Conservation (phyloP, 2,797 vertebrate genomes). For the Scleropages formosus region DNA sequence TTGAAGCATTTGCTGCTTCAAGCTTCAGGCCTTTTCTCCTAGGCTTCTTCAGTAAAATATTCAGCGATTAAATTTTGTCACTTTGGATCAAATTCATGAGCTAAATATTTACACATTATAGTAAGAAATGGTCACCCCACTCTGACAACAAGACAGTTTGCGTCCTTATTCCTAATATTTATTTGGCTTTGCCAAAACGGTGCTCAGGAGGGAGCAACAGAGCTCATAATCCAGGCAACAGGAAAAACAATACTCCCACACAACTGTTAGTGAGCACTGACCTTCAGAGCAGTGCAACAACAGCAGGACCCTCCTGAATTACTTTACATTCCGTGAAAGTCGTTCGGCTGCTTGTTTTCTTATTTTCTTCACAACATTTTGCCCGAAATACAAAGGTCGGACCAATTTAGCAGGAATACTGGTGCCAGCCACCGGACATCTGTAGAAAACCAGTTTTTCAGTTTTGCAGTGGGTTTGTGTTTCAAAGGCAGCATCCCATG, state of each 20-base stretch:
- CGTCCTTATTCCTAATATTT: too few relatives aligned
- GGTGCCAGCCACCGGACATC: slow-evolving; percentile 39
- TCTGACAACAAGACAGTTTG: too few relatives aligned
- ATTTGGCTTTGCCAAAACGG: slow-evolving; percentile 31
- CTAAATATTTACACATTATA: too few relatives aligned
- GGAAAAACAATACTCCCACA: slow-evolving; percentile 39
- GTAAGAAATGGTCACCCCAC: too few relatives aligned
- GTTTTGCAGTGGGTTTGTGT: too few relatives aligned
- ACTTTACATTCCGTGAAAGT: slow-evolving; percentile 50
- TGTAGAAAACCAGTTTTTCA: neutral
- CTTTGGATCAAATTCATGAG: too few relatives aligned
- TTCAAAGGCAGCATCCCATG: neutral
- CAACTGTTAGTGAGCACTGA: slow-evolving; percentile 26
- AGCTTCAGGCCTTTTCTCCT: too few relatives aligned
- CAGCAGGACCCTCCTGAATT: too few relatives aligned
- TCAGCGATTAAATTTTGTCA: too few relatives aligned
- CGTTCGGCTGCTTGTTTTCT: slow-evolving; percentile 40
- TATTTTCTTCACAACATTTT: slow-evolving; percentile 54
- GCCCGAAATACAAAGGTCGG: slow-evolving; percentile 44
- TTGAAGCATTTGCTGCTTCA: neutral
- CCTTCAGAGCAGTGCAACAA: slow-evolving; percentile 31
- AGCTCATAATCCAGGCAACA: slow-evolving; percentile 33
- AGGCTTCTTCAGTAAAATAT: too few relatives aligned
- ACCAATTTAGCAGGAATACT: slow-evolving; percentile 34
- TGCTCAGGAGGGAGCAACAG: slow-evolving; percentile 34